A percentile compares a stretch with the other conserved stretches of the same genome.
Evolutionary conservation across 2,888 invertebrate species (phyloP).

Genomic region (Coremacera marginata): DNA sequence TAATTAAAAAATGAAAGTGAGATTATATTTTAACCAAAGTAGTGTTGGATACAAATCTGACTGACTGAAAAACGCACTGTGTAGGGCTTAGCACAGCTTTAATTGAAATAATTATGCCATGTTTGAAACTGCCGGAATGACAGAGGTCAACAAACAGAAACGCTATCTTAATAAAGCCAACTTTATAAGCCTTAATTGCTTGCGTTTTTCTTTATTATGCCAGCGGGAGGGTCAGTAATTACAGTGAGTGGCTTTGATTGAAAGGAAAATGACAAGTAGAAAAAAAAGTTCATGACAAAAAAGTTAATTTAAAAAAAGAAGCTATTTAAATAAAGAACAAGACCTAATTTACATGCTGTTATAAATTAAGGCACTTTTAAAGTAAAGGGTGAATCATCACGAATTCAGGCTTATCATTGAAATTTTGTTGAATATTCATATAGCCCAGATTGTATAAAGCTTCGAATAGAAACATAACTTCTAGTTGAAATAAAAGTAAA

Average conservation of each 20-base stretch:
- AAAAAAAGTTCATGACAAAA: no score
- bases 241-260: neutral
- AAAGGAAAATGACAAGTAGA: neutral
- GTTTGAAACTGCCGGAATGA: no score
- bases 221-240: neutral
- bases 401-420: neutral
- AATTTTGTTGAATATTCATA: neutral
- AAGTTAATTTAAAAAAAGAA: no score
- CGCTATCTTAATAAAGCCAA: neutral
- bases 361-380: neutral
- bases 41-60: no score
- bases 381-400: neutral
- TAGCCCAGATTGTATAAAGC: neutral
- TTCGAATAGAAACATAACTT: neutral
- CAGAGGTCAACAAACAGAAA: no score
- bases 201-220: neutral
- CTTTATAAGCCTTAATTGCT: neutral
- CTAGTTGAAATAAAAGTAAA: neutral
- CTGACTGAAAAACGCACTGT: no score
- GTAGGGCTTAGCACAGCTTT: no score
- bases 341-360: no score
- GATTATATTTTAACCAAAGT: no score
- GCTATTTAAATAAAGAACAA: no score
- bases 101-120: no score
- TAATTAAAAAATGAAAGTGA: no score